phyloP scores from a whole-genome alignment of 53 echinoderm and acorn worm species.

The Echinometra lucunter region DNA sequence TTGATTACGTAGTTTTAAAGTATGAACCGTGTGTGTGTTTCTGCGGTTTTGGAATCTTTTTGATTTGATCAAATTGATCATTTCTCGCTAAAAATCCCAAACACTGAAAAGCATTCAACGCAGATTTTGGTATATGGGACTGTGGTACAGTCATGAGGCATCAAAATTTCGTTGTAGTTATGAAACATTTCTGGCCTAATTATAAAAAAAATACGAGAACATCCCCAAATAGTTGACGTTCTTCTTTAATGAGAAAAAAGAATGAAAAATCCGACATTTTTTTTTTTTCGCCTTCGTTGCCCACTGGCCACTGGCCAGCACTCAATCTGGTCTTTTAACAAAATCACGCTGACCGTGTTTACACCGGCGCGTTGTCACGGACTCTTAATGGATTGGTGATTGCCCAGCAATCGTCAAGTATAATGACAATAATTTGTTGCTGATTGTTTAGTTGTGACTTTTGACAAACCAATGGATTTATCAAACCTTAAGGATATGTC shows the following conservation, averaged over 20 bases:
- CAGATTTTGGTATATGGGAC: background rate
- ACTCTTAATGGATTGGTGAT: background rate
- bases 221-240: no score
- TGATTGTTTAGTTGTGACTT: constrained; percentile 56
- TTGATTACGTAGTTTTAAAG: no score
- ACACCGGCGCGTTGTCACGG: background rate
- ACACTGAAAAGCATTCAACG: background rate
- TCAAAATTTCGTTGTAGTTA: background rate
- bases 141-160: background rate
- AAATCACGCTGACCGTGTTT: background rate
- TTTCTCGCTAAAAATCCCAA: background rate
- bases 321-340: constrained; percentile 16
- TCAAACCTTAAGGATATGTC: background rate
- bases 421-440: constrained; percentile 64
- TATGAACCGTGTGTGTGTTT: background rate
- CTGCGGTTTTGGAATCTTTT: no score
- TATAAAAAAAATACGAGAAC: background rate
- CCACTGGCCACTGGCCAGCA: background rate
- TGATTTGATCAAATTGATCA: background rate
- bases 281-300: background rate
- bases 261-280: no score
- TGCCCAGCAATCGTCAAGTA: constrained; percentile 57
- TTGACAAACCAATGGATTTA: constrained; percentile 37
- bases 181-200: background rate
- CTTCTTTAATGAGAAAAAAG: no score